A percentile compares a stretch with the other conserved stretches of the same genome.
Evolutionary conservation across 1,140 invertebrate genomes (phyloP).

Genomic region (Bombus superbus): DNA sequence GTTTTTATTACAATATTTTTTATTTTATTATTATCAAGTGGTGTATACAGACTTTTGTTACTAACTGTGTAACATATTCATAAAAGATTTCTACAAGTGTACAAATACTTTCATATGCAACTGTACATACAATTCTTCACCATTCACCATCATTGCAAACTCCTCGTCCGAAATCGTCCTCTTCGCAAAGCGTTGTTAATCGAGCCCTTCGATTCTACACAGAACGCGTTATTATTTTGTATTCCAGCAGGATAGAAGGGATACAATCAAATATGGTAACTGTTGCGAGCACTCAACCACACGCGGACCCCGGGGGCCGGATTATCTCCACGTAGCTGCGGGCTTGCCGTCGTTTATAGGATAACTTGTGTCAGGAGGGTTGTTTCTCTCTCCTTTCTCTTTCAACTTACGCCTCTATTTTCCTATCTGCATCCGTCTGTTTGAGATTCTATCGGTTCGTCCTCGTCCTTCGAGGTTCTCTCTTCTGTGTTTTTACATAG

Average conservation of each 20-base stretch:
- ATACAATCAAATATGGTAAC: slow-evolving; percentile 82
- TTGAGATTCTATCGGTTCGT: slow-evolving; percentile 15
- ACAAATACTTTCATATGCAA: no score
- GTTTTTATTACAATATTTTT: no score
- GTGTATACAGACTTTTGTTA: no score
- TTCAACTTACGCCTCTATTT: slow-evolving; percentile 25
- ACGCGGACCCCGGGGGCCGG: slow-evolving; percentile 79
- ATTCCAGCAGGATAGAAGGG: slow-evolving; percentile 69
- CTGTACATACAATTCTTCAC: no score
- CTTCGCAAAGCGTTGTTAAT: slow-evolving; percentile 21
- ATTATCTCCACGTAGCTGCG: slow-evolving; percentile 74
- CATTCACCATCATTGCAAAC: no score
- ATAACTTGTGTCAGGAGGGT: slow-evolving; percentile 77
- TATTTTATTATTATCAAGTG: no score
- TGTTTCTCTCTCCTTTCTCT: slow-evolving; percentile 49
- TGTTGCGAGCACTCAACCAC: slow-evolving; percentile 81
- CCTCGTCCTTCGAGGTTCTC: slow-evolving; percentile 45
- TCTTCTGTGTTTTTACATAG: slow-evolving; percentile 34
- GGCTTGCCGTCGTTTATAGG: slow-evolving; percentile 79
- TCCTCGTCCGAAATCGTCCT: not conserved
- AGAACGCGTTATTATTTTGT: slow-evolving; percentile 64
- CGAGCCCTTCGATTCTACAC: not conserved
- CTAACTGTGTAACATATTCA: no score
- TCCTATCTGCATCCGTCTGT: slow-evolving; percentile 8
- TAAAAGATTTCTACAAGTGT: no score